A percentile compares a stretch with the other conserved stretches of the same genome.
phyloP scores from a whole-genome alignment of 2,113 vertebrate genomes.

The Periophthalmus modestus region DNA sequence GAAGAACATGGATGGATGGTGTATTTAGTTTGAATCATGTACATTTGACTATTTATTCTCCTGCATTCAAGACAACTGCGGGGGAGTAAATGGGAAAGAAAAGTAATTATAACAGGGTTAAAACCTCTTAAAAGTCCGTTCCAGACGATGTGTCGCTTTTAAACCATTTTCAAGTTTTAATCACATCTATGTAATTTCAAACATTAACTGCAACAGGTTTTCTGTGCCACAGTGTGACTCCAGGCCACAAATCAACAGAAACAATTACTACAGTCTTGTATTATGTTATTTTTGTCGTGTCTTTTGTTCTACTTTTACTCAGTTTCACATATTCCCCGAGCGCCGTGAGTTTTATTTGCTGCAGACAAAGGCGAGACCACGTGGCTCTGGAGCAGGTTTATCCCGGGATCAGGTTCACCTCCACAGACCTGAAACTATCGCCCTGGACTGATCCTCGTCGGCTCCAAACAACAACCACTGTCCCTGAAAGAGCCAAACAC shows the following conservation, averaged over 20 bases:
- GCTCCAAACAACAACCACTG: neutral
- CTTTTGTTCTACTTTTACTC: neutral
- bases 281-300: constrained; percentile 2
- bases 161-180: too few species aligned
- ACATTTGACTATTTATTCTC: too few species aligned
- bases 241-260: neutral
- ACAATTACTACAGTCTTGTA: neutral
- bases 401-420: neutral
- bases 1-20: too few species aligned
- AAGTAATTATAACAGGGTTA: too few species aligned
- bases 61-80: too few species aligned
- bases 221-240: neutral
- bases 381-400: constrained; percentile 25
- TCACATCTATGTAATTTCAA: neutral
- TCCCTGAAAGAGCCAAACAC: neutral
- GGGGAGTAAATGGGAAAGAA: too few species aligned
- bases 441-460: neutral
- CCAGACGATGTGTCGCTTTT: too few species aligned
- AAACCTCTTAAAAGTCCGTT: too few species aligned
- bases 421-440: constrained; percentile 5
- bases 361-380: constrained; percentile 26
- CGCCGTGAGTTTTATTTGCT: constrained; percentile 14
- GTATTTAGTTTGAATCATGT: too few species aligned
- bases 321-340: constrained; percentile 13
- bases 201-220: neutral